Conservation (phyloP, 2,797 vertebrate genomes). For the Ctenopoma kingsleyae region DNA sequence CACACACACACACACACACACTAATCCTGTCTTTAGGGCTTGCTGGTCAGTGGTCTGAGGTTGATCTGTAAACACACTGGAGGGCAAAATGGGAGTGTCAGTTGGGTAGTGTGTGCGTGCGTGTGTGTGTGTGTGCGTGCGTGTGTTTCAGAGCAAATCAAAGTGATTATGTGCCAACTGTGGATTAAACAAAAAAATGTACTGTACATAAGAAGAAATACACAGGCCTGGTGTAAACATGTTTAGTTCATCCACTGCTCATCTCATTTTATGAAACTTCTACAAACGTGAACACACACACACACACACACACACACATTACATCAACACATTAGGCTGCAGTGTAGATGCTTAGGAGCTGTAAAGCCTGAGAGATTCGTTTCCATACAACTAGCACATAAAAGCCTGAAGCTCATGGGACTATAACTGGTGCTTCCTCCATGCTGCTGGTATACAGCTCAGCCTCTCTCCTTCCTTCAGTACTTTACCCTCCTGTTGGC, state of each 20-base stretch:
- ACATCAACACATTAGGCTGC: conserved; percentile 20
- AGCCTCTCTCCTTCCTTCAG: conserved; percentile 41
- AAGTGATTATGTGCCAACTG: conserved; percentile 1
- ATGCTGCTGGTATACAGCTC: conserved; percentile 69
- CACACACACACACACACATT: conserved; percentile 14
- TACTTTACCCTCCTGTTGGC: conserved; percentile 23
- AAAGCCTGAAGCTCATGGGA: conserved; percentile 76
- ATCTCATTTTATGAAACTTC: conserved; percentile 12
- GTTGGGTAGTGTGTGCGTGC: conserved; percentile 12
- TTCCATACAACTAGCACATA: conserved; percentile 76
- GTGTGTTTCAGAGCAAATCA: neutral
- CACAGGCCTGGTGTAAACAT: neutral
- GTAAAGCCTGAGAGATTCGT: conserved; percentile 51
- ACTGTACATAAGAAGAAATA: neutral
- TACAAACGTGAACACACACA: conserved; percentile 21
- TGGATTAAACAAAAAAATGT: conserved; percentile 24
- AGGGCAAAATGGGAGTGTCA: conserved; percentile 30
- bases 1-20: conserved; percentile 9
- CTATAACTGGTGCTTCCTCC: conserved; percentile 74
- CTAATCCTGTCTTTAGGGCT: conserved; percentile 71
- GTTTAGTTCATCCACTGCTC: conserved; percentile 6
- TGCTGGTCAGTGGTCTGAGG: conserved; percentile 47
- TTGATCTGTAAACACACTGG: conserved; percentile 40
- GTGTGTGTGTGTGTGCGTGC: neutral
- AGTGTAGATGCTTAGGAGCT: conserved; percentile 46